phyloP scores from a whole-genome alignment of 2,113 vertebrate genomes.

The Bos indicus region DNA sequence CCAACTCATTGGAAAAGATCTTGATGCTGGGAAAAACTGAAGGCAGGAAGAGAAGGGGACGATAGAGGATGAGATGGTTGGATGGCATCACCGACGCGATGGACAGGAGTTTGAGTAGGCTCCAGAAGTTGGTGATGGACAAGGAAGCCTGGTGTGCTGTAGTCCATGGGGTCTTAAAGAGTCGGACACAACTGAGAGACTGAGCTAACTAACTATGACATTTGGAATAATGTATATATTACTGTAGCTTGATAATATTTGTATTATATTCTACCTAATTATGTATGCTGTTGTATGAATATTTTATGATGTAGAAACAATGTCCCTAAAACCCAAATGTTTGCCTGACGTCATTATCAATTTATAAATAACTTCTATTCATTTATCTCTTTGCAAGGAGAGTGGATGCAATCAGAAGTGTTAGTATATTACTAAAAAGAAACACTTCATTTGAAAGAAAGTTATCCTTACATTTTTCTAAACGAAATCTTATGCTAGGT shows the following conservation, averaged over 20 bases:
- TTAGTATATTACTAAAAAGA: not conserved
- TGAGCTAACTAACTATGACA: not conserved
- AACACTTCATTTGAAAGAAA: not conserved
- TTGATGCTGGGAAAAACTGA: not conserved
- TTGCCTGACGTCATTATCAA: not conserved
- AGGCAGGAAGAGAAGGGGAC: rapidly evolving
- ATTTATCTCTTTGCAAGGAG: not conserved
- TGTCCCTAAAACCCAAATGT: not conserved
- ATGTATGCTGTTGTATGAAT: not conserved
- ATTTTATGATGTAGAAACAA: slow-evolving; percentile 24
- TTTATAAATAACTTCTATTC: not conserved
- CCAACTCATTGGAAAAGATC: not conserved
- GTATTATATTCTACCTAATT: not conserved
- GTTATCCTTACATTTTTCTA: not conserved
- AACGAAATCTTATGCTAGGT: not conserved
- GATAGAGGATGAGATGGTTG: not conserved
- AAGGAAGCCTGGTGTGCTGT: not conserved
- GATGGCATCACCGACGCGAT: rapidly evolving
- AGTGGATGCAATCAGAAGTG: not conserved
- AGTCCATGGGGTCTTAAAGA: not conserved
- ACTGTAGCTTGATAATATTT: not conserved
- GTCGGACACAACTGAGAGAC: not conserved
- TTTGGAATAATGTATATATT: not conserved
- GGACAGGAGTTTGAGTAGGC: not conserved
- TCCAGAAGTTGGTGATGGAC: not conserved